Evolutionary conservation across 2,113 vertebrate species (phyloP).

Genomic region (Pygathrix nemaeus): DNA sequence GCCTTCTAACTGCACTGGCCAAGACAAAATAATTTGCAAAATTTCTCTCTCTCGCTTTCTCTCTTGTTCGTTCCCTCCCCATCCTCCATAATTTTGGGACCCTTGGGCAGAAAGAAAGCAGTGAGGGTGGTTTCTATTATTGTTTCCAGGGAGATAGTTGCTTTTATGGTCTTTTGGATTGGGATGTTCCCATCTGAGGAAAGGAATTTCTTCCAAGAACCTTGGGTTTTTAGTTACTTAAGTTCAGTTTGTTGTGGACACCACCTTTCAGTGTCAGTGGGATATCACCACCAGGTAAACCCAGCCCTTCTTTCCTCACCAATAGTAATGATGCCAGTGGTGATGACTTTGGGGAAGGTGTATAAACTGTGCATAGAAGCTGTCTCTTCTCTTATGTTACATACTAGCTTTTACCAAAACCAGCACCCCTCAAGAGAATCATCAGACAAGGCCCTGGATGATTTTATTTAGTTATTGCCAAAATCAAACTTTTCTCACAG

Average conservation of each 20-base stretch:
- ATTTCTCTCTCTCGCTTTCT: not conserved
- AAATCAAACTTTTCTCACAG: not conserved
- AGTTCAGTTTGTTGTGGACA: not conserved
- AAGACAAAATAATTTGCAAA: not conserved
- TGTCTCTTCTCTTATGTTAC: not conserved
- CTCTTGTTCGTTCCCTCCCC: no score
- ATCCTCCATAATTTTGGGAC: not conserved
- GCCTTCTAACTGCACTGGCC: no score
- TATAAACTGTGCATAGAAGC: not conserved
- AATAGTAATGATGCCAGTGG: not conserved
- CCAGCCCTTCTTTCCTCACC: not conserved
- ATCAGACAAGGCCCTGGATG: not conserved
- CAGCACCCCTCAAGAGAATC: not conserved
- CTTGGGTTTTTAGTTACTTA: not conserved
- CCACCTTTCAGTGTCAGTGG: not conserved
- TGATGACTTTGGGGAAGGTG: not conserved
- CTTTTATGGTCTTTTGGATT: not conserved
- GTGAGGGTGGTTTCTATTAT: not conserved
- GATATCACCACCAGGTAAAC: not conserved
- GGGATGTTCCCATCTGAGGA: not conserved
- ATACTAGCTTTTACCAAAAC: not conserved
- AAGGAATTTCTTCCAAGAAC: not conserved
- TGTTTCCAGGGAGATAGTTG: not conserved
- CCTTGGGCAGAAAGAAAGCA: not conserved
- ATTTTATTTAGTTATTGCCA: not conserved